phyloP scores from a whole-genome alignment of 2,113 vertebrate species.

The Anguilla rostrata region DNA sequence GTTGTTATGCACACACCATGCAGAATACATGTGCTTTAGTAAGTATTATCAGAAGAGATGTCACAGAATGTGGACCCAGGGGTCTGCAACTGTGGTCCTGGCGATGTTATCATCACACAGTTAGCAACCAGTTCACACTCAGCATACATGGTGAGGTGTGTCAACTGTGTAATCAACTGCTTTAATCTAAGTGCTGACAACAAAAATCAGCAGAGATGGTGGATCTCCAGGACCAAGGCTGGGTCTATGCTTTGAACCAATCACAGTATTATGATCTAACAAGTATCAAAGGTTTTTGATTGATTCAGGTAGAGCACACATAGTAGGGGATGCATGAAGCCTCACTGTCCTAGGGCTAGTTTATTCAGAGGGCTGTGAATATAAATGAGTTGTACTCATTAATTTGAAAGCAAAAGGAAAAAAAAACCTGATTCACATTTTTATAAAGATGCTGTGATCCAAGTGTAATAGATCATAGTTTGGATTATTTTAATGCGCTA shows the following conservation, averaged over 20 bases:
- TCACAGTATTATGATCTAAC: neutral
- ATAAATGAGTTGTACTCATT: neutral
- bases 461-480: neutral
- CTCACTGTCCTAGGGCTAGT: no score
- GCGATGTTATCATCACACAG: no score
- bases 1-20: neutral
- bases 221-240: no score
- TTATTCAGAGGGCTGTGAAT: no score
- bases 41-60: neutral
- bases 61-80: neutral
- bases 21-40: neutral
- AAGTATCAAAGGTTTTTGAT: neutral
- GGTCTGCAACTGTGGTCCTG: no score
- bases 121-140: no score
- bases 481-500: conserved; percentile 1
- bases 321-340: no score
- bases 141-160: no score
- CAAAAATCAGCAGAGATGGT: no score
- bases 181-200: no score
- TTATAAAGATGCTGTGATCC: neutral
- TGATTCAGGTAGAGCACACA: neutral
- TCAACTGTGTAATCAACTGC: no score
- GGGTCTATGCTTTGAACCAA: neutral
- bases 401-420: neutral
- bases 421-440: neutral